Evolutionary conservation across 2,797 vertebrate species (phyloP).

Genomic region (Gymnothorax javanicus): DNA sequence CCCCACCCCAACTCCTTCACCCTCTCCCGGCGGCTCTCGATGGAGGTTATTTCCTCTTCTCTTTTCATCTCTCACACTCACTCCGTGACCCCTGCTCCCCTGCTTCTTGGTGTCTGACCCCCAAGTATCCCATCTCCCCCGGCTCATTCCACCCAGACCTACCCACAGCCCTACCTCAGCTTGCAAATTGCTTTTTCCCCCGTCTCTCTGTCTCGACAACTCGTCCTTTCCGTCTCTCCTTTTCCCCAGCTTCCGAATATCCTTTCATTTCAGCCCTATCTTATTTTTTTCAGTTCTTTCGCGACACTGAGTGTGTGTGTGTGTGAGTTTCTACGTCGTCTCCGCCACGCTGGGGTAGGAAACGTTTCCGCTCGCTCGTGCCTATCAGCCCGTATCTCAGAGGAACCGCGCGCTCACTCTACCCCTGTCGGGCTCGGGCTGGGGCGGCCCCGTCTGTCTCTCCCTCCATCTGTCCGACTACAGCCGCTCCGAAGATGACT

Average conservation of each 20-base stretch:
- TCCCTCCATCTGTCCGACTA: slow-evolving; percentile 30
- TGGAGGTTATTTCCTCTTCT: slow-evolving; percentile 68
- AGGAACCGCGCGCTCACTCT: slow-evolving; percentile 41
- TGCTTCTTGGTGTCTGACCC: slow-evolving; percentile 78
- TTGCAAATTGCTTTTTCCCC: slow-evolving; percentile 53
- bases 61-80: slow-evolving; percentile 74
- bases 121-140: slow-evolving; percentile 55
- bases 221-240: slow-evolving; percentile 42
- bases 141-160: slow-evolving; percentile 60
- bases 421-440: slow-evolving; percentile 31
- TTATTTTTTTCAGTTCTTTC: slow-evolving; percentile 36
- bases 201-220: slow-evolving; percentile 58
- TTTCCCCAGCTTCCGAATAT: slow-evolving; percentile 17
- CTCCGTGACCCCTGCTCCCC: slow-evolving; percentile 78
- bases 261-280: slow-evolving; percentile 41
- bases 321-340: slow-evolving; percentile 40
- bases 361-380: slow-evolving; percentile 44
- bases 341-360: slow-evolving; percentile 42
- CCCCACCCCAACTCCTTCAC: slow-evolving; percentile 53
- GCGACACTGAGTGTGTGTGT: slow-evolving; percentile 39
- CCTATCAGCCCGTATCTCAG: slow-evolving; percentile 40
- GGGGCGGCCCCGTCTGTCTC: slow-evolving; percentile 32
- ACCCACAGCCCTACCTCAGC: slow-evolving; percentile 62
- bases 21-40: slow-evolving; percentile 70
- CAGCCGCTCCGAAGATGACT: slow-evolving; percentile 13